Conservation (phyloP, 2,113 vertebrate genomes). For the Falcunculus frontatus region DNA sequence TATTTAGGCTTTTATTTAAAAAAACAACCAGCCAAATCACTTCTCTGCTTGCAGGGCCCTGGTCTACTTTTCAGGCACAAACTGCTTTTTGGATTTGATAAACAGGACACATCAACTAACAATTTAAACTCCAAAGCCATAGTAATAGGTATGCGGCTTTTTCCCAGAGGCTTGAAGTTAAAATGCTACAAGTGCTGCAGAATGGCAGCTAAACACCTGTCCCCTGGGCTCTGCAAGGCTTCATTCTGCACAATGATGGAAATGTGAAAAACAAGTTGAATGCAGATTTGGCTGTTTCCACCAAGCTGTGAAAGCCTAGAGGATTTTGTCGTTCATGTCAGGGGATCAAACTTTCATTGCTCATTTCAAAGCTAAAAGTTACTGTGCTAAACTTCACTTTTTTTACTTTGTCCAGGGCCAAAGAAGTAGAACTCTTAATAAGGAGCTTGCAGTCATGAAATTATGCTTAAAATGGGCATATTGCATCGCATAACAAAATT, state of each 20-base stretch:
- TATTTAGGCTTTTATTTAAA: slow-evolving; percentile 22
- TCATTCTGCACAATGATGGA: neutral
- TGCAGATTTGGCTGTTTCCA: neutral
- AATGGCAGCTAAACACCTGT: neutral
- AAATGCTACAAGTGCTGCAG: neutral
- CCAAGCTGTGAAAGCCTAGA: neutral
- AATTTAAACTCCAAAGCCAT: slow-evolving; percentile 34
- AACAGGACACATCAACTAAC: slow-evolving; percentile 19
- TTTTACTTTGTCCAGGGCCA: neutral
- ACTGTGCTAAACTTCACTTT: neutral
- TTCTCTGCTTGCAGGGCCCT: neutral
- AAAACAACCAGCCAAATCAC: neutral
- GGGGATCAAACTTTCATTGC: neutral
- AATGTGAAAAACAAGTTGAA: slow-evolving; percentile 11
- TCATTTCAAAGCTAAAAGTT: slow-evolving; percentile 19
- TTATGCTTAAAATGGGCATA: neutral
- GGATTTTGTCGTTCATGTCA: slow-evolving; percentile 7
- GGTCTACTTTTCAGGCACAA: slow-evolving; percentile 35
- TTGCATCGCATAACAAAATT: neutral
- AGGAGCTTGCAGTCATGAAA: neutral
- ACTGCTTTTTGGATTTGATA: slow-evolving; percentile 29
- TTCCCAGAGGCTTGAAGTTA: slow-evolving; percentile 7
- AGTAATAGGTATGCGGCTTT: slow-evolving; percentile 37
- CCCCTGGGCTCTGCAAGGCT: neutral
- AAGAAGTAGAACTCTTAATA: neutral